Conservation (phyloP, 2,113 vertebrate genomes). For the Proterorhinus semilunaris region DNA sequence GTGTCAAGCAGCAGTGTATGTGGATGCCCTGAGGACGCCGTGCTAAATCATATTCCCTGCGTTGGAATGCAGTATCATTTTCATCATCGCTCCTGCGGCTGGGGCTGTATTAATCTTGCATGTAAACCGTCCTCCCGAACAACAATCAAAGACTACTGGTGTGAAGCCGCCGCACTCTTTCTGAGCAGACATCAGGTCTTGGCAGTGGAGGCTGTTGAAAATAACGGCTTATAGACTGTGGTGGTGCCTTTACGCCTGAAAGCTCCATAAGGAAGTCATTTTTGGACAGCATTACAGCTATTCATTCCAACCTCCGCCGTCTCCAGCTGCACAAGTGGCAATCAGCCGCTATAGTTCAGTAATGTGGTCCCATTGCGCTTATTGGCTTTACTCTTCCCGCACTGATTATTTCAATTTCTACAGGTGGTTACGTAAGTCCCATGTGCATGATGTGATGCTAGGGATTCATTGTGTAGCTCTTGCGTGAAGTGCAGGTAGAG, state of each 20-base stretch:
- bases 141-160: slow-evolving; percentile 1
- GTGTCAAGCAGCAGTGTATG: background rate
- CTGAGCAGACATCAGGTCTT: background rate
- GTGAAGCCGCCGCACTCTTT: background rate
- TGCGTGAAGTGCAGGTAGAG: too few species aligned
- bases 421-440: slow-evolving; percentile 5
- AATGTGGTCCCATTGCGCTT: slow-evolving; percentile 1
- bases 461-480: too few species aligned
- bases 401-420: slow-evolving; percentile 18
- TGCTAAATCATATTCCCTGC: background rate
- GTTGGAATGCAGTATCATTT: background rate
- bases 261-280: slow-evolving; percentile 6
- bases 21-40: background rate
- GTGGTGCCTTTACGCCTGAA: background rate
- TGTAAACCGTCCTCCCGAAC: background rate
- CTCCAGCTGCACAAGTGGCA: slow-evolving; percentile 16
- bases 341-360: background rate
- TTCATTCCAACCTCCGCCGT: background rate
- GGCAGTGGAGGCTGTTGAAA: slow-evolving; percentile 1
- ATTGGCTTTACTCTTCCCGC: slow-evolving; percentile 11
- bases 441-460: background rate
- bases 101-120: background rate
- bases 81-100: background rate
- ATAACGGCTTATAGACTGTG: slow-evolving; percentile 2
- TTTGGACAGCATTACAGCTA: background rate